These are phyloP conservation scores for Brachirus orientalis DNA, from an alignment of 2,113 vertebrate genomes.

Conservation along the genomic window DNA sequence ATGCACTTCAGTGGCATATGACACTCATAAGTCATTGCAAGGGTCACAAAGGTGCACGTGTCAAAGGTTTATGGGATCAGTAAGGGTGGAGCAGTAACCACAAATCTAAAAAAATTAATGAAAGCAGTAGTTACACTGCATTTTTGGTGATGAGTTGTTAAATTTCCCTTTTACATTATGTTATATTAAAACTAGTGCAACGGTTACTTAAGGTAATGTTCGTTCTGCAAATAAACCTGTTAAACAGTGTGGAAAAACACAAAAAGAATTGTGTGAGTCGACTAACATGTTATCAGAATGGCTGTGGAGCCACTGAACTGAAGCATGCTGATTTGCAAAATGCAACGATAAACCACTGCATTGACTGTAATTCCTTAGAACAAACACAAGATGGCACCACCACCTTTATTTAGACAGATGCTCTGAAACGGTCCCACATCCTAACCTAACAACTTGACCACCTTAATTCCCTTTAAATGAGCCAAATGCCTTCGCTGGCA, in stretches of 20 bases:
- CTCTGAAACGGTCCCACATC: not conserved
- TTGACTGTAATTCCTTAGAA: conserved; percentile 22
- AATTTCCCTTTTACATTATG: too few relatives aligned
- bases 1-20: too few relatives aligned
- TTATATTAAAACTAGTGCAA: too few relatives aligned
- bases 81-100: conserved; percentile 1
- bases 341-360: not conserved
- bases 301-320: not conserved
- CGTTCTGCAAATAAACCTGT: not conserved
- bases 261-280: too few relatives aligned
- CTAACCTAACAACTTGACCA: not conserved
- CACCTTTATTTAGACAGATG: too few relatives aligned
- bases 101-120: not conserved
- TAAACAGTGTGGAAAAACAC: not conserved
- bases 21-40: too few relatives aligned
- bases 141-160: too few relatives aligned
- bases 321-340: not conserved
- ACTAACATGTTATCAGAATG: not conserved
- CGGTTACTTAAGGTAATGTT: not conserved
- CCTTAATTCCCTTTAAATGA: not conserved
- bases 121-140: too few relatives aligned
- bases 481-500: not conserved
- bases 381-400: conserved; percentile 71
- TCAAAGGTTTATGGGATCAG: too few relatives aligned
- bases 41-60: too few relatives aligned